Evolutionary conservation across 2,113 vertebrate species (phyloP).

Genomic region (Chaetops frenatus): DNA sequence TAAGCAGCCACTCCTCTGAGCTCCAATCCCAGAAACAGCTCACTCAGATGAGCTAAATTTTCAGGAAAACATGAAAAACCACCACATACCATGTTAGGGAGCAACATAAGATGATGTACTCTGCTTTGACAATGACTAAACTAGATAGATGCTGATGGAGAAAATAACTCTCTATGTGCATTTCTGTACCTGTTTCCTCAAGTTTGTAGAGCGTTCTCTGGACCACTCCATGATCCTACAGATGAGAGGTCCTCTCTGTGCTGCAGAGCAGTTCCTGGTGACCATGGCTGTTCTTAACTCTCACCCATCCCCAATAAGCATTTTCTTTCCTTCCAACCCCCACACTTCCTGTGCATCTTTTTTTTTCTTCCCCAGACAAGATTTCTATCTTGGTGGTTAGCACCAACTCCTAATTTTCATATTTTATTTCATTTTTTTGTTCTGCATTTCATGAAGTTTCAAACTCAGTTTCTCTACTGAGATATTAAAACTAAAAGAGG

Average conservation of each 20-base stretch:
- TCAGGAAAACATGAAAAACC: neutral
- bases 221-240: neutral
- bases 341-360: slow-evolving; percentile 48
- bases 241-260: neutral
- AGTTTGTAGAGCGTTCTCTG: rapidly evolving
- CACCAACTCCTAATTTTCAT: neutral
- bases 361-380: slow-evolving; percentile 11
- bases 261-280: neutral
- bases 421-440: neutral
- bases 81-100: neutral
- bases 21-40: neutral
- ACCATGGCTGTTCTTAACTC: neutral
- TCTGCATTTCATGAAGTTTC: neutral
- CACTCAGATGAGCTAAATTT: neutral
- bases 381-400: neutral
- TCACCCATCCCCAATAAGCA: neutral
- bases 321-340: slow-evolving; percentile 20
- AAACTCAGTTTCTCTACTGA: neutral
- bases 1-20: neutral
- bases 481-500: neutral
- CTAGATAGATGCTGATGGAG: neutral
- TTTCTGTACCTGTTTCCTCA: neutral
- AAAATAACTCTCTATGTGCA: neutral
- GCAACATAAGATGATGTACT: neutral
- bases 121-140: neutral